Base-by-base conservation (phyloP, 2,888 invertebrate species). In the Macrosiphum euphorbiae region DNA sequence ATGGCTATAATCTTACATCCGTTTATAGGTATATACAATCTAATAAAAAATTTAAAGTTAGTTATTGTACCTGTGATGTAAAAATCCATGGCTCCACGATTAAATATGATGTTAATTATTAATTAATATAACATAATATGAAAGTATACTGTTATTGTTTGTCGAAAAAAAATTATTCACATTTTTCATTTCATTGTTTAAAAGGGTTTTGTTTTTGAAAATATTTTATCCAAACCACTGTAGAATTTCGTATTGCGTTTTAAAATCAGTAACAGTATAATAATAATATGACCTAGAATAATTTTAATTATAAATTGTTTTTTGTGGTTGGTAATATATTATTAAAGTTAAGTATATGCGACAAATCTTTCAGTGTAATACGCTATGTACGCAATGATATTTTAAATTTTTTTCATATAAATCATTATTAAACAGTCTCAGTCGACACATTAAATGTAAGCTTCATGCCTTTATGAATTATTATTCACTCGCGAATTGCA, bases 281-380 rank as follows among this genome's bases (percentile, higher is more conserved):
- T 52, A 78, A 78, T 35, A 78, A 35, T 78, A 41, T 41, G 78
- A 78, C 78, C 78, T 35, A 78, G 78, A 78, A 78, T 35, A 35
- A 35, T 78, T 78, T 78, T 78, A 78, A 78, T 78, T 78, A 78
- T 78, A 78, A 78, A 78, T 78, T 35, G 78, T 58, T 78, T 67
- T 78, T 78, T 20, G 35, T 35, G 20, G 35, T 78, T 35, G 20
- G 35, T 78, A 78, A 78, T 78, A 78, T 78, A 35, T 78, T 35
- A 35, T 78, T 78, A 78, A 78, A 78, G 78, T 35, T 78, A 78
- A 78, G 20, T 78, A 16, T 78, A 78, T 78, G 78, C 35, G 78
- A 78, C 35, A 78, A 78, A 78, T 78, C 20, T 78, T 78, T 78
- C 35, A 20, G 35, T 78, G 35, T 78, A 78, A 67, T 16, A 67